Evolutionary conservation across 64 coral and sea anemone genomes (phyloP), one percentile per base, ranked within the genome.

Genomic region (Cladopsammia gracilis): DNA sequence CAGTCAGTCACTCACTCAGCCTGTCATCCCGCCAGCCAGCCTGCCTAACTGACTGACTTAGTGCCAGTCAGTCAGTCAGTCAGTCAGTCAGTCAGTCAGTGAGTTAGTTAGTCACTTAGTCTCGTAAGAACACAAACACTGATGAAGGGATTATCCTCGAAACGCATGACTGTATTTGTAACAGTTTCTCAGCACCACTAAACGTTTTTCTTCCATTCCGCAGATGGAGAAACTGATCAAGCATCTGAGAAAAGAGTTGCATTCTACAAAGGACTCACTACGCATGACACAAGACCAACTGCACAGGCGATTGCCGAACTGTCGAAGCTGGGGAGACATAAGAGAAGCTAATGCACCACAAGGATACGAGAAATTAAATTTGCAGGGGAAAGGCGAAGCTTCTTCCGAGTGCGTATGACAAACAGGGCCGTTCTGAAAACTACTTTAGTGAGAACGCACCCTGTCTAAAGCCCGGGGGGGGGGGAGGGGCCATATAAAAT

Each of bases 241-340:
- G 14, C 60, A 86, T 51, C 23, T 93, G 13, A 76, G 61, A 59
- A 93, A 78, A 48, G 91, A 93, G 59, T 56, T 93, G 4, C 46
- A 65, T 15, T 83, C 91, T 24, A 75, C 91, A 9, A 86, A 87
- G 69, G 49, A 93, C n/a, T 73, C 82, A 9, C 72, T 87, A 45
- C 83, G 75, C 60, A 44, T 48, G 49, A 85, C 91, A 18, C 83
- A 93, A 76, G 91, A 93, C 51, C 83, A 87, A 68, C 61, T 93
- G 15, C 83, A 77, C 71, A 87, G 60, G 49, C 83, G 59, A 47
- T 44, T 48, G 6, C 56, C 43, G 49, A 58, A 59, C 51, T 12
- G 48, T 5, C 48, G 25, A 15, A 70, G 45, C 10, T 70, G 68
- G 68, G 68, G 25, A 58, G 58, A 73, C 48, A 22, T 58, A 6